Base-by-base conservation (phyloP, 2,797 vertebrate species). In the Saxicola maurus region DNA sequence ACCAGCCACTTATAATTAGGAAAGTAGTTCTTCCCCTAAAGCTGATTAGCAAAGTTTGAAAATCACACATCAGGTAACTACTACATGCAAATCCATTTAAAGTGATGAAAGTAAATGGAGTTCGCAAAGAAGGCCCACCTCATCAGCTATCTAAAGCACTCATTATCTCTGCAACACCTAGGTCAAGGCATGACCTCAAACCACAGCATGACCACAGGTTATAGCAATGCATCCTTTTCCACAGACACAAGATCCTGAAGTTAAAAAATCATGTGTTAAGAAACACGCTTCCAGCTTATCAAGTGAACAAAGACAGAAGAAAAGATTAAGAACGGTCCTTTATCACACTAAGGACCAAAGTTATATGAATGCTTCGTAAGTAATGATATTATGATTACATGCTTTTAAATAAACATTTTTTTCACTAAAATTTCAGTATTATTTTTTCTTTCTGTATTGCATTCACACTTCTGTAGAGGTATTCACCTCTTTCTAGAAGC, bases 1-100 rank as follows among this genome's bases (percentile, higher is more conserved):
- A 92, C 82, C 64, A 81, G 74, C 38, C 71, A 90, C 42, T 87
- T 89, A 77, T 20, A 95, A 81, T 73, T 57, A 86, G 59, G n/a
- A 83, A 95, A 82, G 48, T 27, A 64, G 42, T 75, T 81, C 61
- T 61, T 57, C 57, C 48, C 35, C 55, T 79, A 77, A 91, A 90
- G 71, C 15, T 56, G 66, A 94, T 59, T 49, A 85, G 7, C 24
- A 45, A 30, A 37, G 33, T 84, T 91, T 90, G 74, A 81, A 92
- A 95, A 93, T 64, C 49, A 72, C 24, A 1, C 16, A 82, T 48
- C 40, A 91, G 55, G 65, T 13, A 75, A 45, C 24, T 73, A 69
- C 35, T 43, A 17, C 19, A 68, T 12, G 31, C 27, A 91, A 91
- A 93, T 73, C 71, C 56, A 82, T 49, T 93, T 92, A 80, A 84